Base-by-base conservation (phyloP, 2,888 invertebrate species). In the Crioceris asparagi region DNA sequence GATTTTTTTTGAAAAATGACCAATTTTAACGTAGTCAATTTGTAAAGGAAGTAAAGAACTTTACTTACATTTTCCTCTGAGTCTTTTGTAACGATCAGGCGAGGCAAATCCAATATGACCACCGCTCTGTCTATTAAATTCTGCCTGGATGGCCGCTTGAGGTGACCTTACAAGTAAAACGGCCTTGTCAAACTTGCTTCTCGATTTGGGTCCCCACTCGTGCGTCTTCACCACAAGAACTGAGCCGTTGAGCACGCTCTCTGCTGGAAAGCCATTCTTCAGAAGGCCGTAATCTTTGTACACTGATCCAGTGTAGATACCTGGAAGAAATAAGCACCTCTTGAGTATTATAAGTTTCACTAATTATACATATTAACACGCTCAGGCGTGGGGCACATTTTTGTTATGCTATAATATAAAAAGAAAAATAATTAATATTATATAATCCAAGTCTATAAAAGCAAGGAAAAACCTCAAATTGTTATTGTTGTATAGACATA, bases 21-120 rank as follows among this genome's bases (percentile, higher is more conserved):
- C n/a, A n/a, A n/a, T n/a, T n/a, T n/a, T n/a, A n/a, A n/a, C n/a
- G n/a, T n/a, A n/a, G n/a, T n/a, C n/a, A n/a, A n/a, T n/a, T n/a
- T n/a, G n/a, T n/a, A n/a, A n/a, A n/a, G n/a, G n/a, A n/a, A n/a
- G n/a, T n/a, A n/a, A n/a, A n/a, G n/a, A n/a, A n/a, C n/a, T n/a
- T n/a, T 31, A 55, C 70, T 66, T 64, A 77, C 77, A 74, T 67
- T 69, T 72, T 61, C 71, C 75, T 62, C 67, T 73, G 52, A 69
- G 77, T 35, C 75, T 64, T 43, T 69, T 71, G 50, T 76, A 77
- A 42, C 75, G 65, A 59, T 77, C 75, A 4, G 74, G 73, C 1
- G 83, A 77, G 1, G 83, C 84, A 45, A 82, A 82, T 1, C 84
- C 85, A 40, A 84, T 75, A 54, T 85, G 85, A 0, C 85, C 85